These are phyloP conservation scores for Maccullochella peelii DNA, from an alignment of 2,113 vertebrate genomes.

Conservation along the genomic window DNA sequence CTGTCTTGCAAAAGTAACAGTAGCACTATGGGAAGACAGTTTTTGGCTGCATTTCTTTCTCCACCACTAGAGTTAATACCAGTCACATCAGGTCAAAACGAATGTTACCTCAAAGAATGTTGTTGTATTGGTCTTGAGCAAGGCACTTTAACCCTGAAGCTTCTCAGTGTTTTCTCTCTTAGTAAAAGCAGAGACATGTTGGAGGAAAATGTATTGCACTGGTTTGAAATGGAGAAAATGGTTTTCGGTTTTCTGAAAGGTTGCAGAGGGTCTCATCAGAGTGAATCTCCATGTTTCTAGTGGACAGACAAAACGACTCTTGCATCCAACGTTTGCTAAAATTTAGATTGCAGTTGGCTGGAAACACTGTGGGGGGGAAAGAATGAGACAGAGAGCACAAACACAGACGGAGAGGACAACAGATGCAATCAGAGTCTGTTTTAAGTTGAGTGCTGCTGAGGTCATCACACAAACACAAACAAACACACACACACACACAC, in stretches of 20 bases:
- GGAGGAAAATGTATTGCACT: neutral
- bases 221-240: neutral
- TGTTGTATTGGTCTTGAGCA: neutral
- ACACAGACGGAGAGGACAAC: slow-evolving; percentile 22
- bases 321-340: neutral
- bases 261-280: neutral
- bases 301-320: neutral
- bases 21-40: too few relatives aligned
- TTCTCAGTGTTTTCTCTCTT: neutral
- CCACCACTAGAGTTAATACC: slow-evolving; percentile 29
- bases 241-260: neutral
- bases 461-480: slow-evolving; percentile 33
- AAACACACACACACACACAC: neutral
- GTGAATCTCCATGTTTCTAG: neutral
- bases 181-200: neutral
- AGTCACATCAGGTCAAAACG: neutral
- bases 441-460: slow-evolving; percentile 62
- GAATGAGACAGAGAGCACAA: slow-evolving; percentile 10
- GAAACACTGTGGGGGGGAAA: neutral
- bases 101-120: neutral
- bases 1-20: neutral
- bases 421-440: slow-evolving; percentile 59
- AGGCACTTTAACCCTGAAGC: too few relatives aligned
- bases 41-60: neutral
- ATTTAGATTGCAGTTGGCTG: slow-evolving; percentile 11